These are phyloP conservation scores for Villa cingulata DNA, from an alignment of 2,888 invertebrate genomes.

Conservation along the genomic window DNA sequence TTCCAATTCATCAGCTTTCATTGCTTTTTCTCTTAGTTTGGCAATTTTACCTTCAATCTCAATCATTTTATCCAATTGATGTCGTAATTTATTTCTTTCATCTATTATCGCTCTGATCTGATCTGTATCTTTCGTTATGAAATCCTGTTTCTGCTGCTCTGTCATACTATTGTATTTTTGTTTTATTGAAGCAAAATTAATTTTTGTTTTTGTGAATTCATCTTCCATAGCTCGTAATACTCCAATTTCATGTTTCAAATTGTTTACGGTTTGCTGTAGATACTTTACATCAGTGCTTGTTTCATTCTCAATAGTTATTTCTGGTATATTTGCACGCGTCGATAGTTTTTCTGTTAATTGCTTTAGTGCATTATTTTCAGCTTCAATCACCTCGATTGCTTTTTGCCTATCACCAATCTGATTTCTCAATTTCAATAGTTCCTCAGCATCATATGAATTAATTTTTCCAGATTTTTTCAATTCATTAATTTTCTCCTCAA, in stretches of 20 bases:
- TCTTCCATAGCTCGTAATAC: slow-evolving; percentile 3
- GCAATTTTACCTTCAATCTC: slow-evolving; percentile 10
- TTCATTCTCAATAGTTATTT: background rate
- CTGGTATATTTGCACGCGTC: slow-evolving; percentile 10
- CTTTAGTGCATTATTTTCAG: slow-evolving; percentile 24
- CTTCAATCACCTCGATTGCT: slow-evolving; percentile 22
- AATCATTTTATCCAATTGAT: slow-evolving; percentile 7
- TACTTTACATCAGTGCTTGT: slow-evolving; percentile 5
- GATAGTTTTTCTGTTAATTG: slow-evolving; percentile 25
- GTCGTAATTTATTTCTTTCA: slow-evolving; percentile 6
- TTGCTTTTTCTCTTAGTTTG: slow-evolving; percentile 7
- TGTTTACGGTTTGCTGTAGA: slow-evolving; percentile 3
- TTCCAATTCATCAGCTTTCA: slow-evolving; percentile 8
- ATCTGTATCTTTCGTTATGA: background rate
- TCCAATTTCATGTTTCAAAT: slow-evolving; percentile 5
- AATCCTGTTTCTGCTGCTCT: background rate
- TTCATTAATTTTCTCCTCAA: slow-evolving; percentile 3
- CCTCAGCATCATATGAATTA: background rate
- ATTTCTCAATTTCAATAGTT: background rate
- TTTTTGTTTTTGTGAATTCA: slow-evolving; percentile 1
- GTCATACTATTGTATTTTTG: background rate
- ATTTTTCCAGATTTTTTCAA: slow-evolving; percentile 4
- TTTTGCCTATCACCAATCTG: slow-evolving; percentile 17
- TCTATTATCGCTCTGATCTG: background rate
- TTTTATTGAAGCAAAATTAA: slow-evolving; percentile 2